Conservation (phyloP, 2,888 invertebrate genomes). For the Pogonocherus hispidulus region DNA sequence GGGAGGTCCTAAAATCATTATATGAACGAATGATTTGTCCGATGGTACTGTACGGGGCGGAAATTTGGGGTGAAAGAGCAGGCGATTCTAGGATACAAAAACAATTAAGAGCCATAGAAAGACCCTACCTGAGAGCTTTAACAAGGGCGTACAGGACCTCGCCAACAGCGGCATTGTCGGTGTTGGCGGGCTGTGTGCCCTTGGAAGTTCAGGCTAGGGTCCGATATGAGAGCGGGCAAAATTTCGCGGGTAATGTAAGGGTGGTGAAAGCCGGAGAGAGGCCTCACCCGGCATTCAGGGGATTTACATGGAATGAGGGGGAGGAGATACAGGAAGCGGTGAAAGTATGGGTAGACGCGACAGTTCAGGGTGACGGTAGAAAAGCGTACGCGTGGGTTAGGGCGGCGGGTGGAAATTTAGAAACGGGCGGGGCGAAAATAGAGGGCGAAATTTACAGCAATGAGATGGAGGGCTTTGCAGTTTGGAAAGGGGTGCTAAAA, state of each 20-base stretch:
- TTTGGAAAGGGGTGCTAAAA: neutral
- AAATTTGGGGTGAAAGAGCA: neutral
- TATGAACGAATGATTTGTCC: neutral
- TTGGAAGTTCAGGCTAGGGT: neutral
- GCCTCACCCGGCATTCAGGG: neutral
- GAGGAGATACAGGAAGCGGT: neutral
- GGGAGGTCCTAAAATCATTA: neutral
- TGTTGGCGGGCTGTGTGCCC: neutral
- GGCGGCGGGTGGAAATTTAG: neutral
- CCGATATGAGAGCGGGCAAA: neutral
- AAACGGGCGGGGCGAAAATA: neutral
- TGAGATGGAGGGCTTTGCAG: neutral
- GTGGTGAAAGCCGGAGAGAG: neutral
- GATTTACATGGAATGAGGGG: neutral
- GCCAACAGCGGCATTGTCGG: neutral
- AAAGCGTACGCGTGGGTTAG: neutral
- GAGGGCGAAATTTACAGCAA: neutral
- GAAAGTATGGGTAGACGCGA: neutral
- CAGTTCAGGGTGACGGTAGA: neutral
- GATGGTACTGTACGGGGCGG: neutral
- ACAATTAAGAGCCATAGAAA: neutral
- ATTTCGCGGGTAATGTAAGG: neutral
- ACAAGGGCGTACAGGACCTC: neutral
- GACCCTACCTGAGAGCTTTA: neutral
- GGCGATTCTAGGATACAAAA: neutral